A percentile compares a stretch with the other conserved stretches of the same genome.
Conservation (phyloP, 1,140 invertebrate species). For the Mactra quadrangularis region DNA sequence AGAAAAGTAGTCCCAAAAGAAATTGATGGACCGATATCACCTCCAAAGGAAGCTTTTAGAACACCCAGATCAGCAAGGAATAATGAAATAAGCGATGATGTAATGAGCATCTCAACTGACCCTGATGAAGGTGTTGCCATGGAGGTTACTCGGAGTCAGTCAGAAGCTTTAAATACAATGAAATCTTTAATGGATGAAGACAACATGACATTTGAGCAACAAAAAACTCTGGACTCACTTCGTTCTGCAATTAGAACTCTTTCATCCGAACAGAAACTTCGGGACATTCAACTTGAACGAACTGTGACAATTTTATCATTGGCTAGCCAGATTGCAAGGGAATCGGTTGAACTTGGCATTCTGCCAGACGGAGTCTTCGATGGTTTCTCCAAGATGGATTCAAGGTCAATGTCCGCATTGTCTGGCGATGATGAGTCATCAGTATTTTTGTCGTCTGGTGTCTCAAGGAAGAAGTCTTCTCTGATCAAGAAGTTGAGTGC, state of each 20-base stretch:
- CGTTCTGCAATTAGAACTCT: constrained; percentile 62
- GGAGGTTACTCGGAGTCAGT: constrained; percentile 2
- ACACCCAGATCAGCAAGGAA: constrained; percentile 25
- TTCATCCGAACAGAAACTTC: constrained; percentile 50
- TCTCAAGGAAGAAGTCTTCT: too few relatives aligned
- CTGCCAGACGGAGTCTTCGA: constrained; percentile 74
- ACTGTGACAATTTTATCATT: constrained; percentile 74
- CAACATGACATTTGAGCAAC: constrained; percentile 66
- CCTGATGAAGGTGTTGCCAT: constrained; percentile 32
- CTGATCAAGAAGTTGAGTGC: too few relatives aligned
- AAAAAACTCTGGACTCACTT: constrained; percentile 69
- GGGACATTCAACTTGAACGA: constrained; percentile 68
- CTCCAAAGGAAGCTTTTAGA: constrained; percentile 36
- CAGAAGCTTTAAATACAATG: constrained; percentile 64
- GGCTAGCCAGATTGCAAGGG: constrained; percentile 75
- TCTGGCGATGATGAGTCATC: too few relatives aligned
- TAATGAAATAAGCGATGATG: constrained; percentile 17
- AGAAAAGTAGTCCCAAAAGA: too few relatives aligned
- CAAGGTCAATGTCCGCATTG: not conserved
- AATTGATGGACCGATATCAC: constrained; percentile 4
- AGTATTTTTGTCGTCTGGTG: too few relatives aligned
- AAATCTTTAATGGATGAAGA: constrained; percentile 71
- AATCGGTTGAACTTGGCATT: constrained; percentile 71
- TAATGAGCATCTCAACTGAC: constrained; percentile 14
- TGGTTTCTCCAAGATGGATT: constrained; percentile 49